Evolutionary conservation across 2,113 vertebrate species (phyloP).

Genomic region (Rynchops niger): DNA sequence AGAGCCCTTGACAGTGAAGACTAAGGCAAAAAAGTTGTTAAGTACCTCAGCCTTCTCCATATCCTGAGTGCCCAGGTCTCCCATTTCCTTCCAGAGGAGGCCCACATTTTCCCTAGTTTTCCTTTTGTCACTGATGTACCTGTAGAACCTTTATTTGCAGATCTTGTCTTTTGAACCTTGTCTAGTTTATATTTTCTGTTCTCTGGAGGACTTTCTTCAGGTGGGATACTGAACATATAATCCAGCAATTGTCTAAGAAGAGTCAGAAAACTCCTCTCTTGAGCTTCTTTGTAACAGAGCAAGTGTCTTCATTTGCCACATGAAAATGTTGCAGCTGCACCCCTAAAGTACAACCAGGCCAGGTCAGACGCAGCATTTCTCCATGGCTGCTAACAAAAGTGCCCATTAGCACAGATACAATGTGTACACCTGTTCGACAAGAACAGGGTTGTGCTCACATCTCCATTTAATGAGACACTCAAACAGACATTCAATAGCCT

Average conservation of each 20-base stretch:
- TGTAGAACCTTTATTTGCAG: background rate
- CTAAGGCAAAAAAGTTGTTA: background rate
- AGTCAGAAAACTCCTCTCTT: background rate
- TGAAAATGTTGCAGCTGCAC: background rate
- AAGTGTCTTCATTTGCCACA: background rate
- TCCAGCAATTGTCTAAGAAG: background rate
- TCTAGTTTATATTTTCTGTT: background rate
- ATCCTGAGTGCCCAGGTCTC: background rate
- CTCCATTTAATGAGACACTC: background rate
- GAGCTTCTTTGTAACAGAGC: background rate
- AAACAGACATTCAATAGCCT: background rate
- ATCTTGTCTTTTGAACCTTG: background rate
- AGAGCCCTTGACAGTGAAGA: background rate
- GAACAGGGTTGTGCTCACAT: background rate
- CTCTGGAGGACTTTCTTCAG: rapidly evolving
- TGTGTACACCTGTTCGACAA: background rate
- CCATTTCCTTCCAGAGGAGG: background rate
- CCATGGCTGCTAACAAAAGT: background rate
- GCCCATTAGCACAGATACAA: background rate
- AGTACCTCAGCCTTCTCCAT: background rate
- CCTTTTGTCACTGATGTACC: background rate
- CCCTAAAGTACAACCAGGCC: background rate
- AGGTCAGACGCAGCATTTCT: background rate
- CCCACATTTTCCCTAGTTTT: background rate
- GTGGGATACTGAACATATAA: background rate